Percentiles rank a stretch among this genome's conserved stretches.
Evolutionary conservation across 1,140 invertebrate genomes (phyloP).

Genomic region (Goniozus legneri): DNA sequence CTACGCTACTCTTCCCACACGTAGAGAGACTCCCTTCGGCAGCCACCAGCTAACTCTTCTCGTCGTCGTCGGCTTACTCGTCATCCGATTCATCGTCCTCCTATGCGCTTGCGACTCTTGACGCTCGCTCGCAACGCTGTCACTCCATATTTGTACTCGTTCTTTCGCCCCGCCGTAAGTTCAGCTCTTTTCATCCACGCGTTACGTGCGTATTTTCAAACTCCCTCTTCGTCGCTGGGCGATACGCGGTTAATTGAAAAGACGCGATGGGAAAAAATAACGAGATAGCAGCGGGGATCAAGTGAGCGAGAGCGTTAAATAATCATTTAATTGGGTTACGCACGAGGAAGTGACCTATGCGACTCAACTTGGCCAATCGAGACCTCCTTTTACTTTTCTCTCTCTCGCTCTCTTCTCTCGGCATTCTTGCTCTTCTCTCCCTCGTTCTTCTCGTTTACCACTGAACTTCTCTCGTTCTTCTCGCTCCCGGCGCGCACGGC

Average conservation of each 20-base stretch:
- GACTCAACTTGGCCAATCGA: conserved; percentile 32
- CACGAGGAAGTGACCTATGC: conserved; percentile 52
- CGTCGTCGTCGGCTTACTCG: neutral
- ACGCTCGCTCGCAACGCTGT: no score
- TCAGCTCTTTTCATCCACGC: neutral
- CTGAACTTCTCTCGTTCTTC: no score
- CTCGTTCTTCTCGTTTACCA: conserved; percentile 13
- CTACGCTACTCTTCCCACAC: no score
- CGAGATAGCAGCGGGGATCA: conserved; percentile 12
- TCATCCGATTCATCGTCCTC: no score
- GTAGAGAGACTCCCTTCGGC: no score
- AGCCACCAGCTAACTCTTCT: neutral
- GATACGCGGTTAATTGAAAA: no score
- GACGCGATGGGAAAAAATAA: conserved; percentile 5
- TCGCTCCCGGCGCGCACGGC: no score
- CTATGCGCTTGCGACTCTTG: no score
- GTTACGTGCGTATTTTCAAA: no score
- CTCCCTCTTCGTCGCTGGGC: no score
- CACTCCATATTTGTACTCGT: no score
- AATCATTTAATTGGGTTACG: conserved; percentile 53
- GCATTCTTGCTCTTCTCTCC: neutral
- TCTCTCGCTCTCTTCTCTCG: conserved; percentile 2
- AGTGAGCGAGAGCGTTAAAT: conserved; percentile 39
- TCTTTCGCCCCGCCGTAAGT: conserved; percentile 10
- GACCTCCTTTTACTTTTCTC: conserved; percentile 21